These are phyloP conservation scores for Loriculus beryllinus DNA, from an alignment of 2,797 vertebrate species.

Conservation along the genomic window DNA sequence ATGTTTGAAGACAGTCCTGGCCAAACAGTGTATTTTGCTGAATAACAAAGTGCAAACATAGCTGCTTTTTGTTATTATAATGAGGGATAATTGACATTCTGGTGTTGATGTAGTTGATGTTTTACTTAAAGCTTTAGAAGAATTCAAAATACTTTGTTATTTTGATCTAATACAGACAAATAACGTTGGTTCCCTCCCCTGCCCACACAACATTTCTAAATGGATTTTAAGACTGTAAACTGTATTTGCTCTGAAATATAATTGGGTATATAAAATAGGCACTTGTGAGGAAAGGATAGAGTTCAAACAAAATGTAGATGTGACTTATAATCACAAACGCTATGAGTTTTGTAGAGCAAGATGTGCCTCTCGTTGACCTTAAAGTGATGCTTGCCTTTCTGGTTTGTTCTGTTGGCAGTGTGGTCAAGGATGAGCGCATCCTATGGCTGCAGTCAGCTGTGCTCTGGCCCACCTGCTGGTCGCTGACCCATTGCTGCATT, in stretches of 20 bases:
- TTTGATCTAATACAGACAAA: slow-evolving; percentile 24
- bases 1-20: slow-evolving; percentile 40
- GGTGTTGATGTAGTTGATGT: slow-evolving; percentile 4
- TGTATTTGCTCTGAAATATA: background rate
- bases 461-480: slow-evolving; percentile 47
- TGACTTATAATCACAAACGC: background rate
- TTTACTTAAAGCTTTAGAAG: slow-evolving; percentile 37
- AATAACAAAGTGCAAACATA: slow-evolving; percentile 39
- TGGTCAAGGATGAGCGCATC: background rate
- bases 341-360: background rate
- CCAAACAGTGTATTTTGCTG: slow-evolving; percentile 32
- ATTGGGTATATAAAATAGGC: background rate
- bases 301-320: background rate
- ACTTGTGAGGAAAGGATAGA: background rate
- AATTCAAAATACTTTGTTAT: slow-evolving; percentile 15
- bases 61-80: slow-evolving; percentile 56
- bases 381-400: background rate
- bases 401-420: background rate
- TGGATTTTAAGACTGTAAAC: slow-evolving; percentile 1
- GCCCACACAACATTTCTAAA: background rate
- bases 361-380: background rate
- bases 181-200: background rate
- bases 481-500: background rate
- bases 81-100: slow-evolving; percentile 48
- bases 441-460: slow-evolving; percentile 16